These are phyloP conservation scores for Lacerta viridis DNA, from an alignment of 2,797 vertebrate species.

Conservation along the genomic window DNA sequence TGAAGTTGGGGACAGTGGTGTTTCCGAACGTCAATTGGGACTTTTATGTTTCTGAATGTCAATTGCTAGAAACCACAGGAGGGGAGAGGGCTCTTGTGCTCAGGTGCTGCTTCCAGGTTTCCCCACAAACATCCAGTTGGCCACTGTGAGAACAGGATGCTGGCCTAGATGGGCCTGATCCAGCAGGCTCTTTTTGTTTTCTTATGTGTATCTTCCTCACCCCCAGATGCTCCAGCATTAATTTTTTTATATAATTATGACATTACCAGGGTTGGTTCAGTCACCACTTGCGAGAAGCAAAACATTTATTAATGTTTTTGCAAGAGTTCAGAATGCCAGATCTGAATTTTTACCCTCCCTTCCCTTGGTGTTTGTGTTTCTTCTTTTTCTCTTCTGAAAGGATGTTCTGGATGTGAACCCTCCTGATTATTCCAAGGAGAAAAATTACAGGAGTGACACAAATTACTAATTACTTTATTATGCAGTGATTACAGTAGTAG, in stretches of 20 bases:
- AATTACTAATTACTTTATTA: conserved; percentile 84
- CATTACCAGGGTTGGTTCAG: background rate
- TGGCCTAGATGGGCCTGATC: too few species aligned
- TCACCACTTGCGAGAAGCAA: conserved; percentile 31
- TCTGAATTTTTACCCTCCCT: conserved; percentile 47
- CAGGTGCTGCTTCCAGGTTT: too few species aligned
- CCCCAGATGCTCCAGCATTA: background rate
- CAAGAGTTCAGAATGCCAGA: conserved; percentile 45
- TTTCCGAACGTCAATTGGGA: too few species aligned
- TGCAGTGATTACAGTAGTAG: conserved; percentile 71
- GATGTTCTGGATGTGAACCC: conserved; percentile 47
- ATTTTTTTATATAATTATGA: conserved; percentile 40
- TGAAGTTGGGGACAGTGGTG: too few species aligned
- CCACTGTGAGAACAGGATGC: too few species aligned
- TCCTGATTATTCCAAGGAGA: conserved; percentile 71
- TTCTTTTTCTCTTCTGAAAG: background rate
- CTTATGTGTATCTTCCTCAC: background rate
- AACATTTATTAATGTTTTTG: conserved; percentile 32
- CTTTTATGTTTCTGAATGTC: too few species aligned
- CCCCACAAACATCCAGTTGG: too few species aligned
- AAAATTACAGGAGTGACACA: conserved; percentile 77
- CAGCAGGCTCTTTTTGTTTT: too few species aligned
- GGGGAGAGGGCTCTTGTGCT: too few species aligned
- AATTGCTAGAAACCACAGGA: too few species aligned
- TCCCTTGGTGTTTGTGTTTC: background rate